Conservation (phyloP, 2,113 vertebrate genomes). For the Chrysemys picta region DNA sequence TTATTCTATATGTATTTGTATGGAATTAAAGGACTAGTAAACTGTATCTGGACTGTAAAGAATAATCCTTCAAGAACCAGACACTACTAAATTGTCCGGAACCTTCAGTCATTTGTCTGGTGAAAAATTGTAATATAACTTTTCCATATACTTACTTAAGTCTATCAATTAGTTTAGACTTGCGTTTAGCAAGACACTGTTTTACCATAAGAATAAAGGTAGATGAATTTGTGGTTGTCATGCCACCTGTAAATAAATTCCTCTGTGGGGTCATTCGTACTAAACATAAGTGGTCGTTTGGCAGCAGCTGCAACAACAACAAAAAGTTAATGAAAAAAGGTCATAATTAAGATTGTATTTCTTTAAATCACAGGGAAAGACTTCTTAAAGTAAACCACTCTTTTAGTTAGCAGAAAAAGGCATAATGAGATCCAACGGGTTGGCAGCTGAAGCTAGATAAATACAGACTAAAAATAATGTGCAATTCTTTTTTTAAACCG, state of each 20-base stretch:
- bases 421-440: not conserved
- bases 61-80: not conserved
- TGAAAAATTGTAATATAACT: not conserved
- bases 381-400: not conserved
- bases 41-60: not conserved
- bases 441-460: not conserved
- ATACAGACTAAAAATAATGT: not conserved
- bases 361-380: not conserved
- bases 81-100: not conserved
- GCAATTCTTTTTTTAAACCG: not conserved
- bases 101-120: not conserved
- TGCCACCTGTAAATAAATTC: slow-evolving; percentile 84
- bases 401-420: not conserved
- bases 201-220: slow-evolving; percentile 90
- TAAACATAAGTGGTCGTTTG: slow-evolving; percentile 87
- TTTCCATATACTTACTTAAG: slow-evolving; percentile 84
- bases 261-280: slow-evolving; percentile 86
- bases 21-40: not conserved
- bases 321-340: not conserved
- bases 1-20: not conserved
- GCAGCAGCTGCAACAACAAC: slow-evolving; percentile 51
- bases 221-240: slow-evolving; percentile 83
- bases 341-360: not conserved
- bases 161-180: slow-evolving; percentile 78
- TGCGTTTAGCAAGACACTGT: slow-evolving; percentile 90